Conservation (phyloP, 2,113 vertebrate species). For the Ginglymostoma cirratum region DNA sequence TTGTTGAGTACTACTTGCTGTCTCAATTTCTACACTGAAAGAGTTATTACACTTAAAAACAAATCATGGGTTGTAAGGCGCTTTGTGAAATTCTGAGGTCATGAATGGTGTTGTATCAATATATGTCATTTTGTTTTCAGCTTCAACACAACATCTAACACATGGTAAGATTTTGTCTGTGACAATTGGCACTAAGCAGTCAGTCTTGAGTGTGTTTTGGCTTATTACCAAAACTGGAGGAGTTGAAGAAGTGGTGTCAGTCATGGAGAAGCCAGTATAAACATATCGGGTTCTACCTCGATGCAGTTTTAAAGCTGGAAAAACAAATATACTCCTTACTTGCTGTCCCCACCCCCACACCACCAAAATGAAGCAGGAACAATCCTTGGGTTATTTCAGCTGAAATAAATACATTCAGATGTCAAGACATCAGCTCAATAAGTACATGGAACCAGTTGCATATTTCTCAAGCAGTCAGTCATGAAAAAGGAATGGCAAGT, state of each 20-base stretch:
- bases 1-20: not conserved
- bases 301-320: not conserved
- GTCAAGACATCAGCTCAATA: not conserved
- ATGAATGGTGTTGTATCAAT: not conserved
- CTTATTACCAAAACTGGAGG: not conserved
- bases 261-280: not conserved
- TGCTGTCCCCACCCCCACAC: too few relatives aligned
- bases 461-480: constrained; percentile 3
- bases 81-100: not conserved
- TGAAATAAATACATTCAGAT: constrained; percentile 2
- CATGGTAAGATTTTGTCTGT: not conserved
- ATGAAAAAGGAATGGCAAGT: not conserved
- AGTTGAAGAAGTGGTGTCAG: not conserved
- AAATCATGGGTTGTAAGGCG: not conserved
- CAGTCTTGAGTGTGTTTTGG: not conserved
- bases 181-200: not conserved
- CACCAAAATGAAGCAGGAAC: constrained; percentile 7
- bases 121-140: not conserved
- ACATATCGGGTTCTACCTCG: not conserved
- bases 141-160: not conserved
- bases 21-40: not conserved
- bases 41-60: not conserved
- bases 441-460: not conserved
- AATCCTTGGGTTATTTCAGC: not conserved
- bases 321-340: not conserved